These are phyloP conservation scores for Cataglyphis altisquamis DNA, from an alignment of 2,888 invertebrate genomes.

Conservation along the genomic window DNA sequence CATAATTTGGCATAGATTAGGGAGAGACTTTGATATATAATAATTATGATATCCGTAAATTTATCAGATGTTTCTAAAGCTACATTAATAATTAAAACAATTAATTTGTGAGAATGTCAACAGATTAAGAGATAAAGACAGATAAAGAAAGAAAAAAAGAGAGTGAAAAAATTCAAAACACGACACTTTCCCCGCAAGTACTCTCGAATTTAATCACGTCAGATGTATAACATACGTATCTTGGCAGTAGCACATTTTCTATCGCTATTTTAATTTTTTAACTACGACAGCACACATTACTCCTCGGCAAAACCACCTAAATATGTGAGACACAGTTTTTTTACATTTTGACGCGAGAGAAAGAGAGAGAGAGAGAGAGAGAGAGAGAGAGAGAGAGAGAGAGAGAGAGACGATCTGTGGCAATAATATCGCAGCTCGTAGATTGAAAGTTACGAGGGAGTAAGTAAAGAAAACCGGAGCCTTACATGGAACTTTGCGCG, in stretches of 20 bases:
- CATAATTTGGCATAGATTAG: background rate
- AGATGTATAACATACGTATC: background rate
- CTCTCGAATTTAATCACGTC: background rate
- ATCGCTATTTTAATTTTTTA: slow-evolving; percentile 29
- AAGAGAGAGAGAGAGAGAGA: background rate
- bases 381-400: background rate
- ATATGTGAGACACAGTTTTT: slow-evolving; percentile 37
- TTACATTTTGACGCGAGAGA: slow-evolving; percentile 14
- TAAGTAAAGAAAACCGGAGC: slow-evolving; percentile 73
- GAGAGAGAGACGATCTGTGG: slow-evolving; percentile 41
- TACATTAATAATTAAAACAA: background rate
- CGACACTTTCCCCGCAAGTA: background rate
- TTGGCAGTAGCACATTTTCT: background rate
- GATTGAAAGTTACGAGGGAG: slow-evolving; percentile 72
- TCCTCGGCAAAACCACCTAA: slow-evolving; percentile 26
- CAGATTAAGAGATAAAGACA: background rate
- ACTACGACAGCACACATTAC: slow-evolving; percentile 6
- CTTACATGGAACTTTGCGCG: slow-evolving; percentile 79
- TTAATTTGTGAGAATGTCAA: slow-evolving; percentile 19
- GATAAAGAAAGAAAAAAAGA: background rate
- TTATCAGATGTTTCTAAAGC: background rate
- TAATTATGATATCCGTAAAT: slow-evolving; percentile 22
- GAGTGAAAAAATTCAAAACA: background rate
- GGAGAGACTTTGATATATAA: background rate
- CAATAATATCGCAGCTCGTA: slow-evolving; percentile 65